Evolutionary conservation across 2,888 invertebrate genomes (phyloP).

Genomic region (Tinea semifulvella): DNA sequence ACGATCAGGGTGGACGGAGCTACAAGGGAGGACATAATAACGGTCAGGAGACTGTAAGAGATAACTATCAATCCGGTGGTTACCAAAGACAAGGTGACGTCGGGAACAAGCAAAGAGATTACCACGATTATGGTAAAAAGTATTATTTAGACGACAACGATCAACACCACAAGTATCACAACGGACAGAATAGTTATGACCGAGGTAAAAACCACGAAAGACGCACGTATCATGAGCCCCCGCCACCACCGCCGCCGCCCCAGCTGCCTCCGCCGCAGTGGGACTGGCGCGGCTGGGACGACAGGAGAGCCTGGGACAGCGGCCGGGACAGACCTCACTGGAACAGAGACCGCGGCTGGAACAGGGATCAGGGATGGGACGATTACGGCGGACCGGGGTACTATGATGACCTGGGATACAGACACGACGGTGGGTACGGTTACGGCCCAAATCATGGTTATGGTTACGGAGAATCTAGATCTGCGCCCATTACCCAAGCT

Average conservation of each 20-base stretch:
- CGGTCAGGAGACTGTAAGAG: constrained; percentile 44
- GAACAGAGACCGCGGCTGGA: constrained; percentile 25
- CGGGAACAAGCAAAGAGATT: constrained; percentile 44
- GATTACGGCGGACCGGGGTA: constrained; percentile 51
- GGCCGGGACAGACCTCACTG: constrained; percentile 33
- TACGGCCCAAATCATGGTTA: constrained; percentile 48
- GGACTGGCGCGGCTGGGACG: constrained; percentile 44
- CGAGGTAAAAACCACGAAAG: constrained; percentile 44
- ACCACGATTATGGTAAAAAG: constrained; percentile 53
- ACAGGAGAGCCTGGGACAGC: constrained; percentile 22
- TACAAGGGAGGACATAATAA: constrained; percentile 55
- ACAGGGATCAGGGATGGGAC: constrained; percentile 31
- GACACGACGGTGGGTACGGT: constrained; percentile 51
- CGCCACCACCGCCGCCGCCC: constrained; percentile 14
- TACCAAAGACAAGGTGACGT: constrained; percentile 48
- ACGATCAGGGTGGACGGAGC: constrained; percentile 47
- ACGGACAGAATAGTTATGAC: constrained; percentile 44
- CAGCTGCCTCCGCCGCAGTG: constrained; percentile 33
- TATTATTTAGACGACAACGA: constrained; percentile 53
- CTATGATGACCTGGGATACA: constrained; percentile 47
- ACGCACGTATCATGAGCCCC: constrained; percentile 37
- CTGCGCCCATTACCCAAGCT: constrained; percentile 42
- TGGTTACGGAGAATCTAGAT: constrained; percentile 48
- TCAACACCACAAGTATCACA: constrained; percentile 48
- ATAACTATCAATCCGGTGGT: constrained; percentile 46